Percentiles rank a stretch among this genome's conserved stretches.
phyloP scores from a whole-genome alignment of 2,113 vertebrate species.

The Rhizomys pruinosus region DNA sequence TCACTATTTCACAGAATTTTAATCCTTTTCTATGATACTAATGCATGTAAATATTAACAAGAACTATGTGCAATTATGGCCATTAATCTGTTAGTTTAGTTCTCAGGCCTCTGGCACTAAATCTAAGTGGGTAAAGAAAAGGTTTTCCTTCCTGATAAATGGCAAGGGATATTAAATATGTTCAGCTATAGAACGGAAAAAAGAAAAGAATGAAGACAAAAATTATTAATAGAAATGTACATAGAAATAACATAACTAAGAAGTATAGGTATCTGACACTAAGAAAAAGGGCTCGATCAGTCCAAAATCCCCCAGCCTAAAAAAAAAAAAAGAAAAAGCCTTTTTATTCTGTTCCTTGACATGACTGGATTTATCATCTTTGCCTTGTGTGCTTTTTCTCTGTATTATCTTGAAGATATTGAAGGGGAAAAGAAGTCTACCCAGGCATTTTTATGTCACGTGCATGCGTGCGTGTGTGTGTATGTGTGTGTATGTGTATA shows the following conservation, averaged over 20 bases:
- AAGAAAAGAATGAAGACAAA: neutral
- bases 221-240: too few species aligned
- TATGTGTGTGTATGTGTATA: too few species aligned
- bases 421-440: too few species aligned
- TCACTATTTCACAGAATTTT: neutral
- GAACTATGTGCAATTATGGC: neutral
- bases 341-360: neutral
- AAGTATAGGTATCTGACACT: too few species aligned
- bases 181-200: neutral
- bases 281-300: too few species aligned
- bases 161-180: neutral
- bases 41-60: neutral
- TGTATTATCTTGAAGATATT: neutral
- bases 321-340: too few species aligned
- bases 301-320: too few species aligned
- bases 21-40: neutral
- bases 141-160: neutral
- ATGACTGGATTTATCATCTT: neutral
- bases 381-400: neutral
- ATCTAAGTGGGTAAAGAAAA: neutral
- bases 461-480: too few species aligned
- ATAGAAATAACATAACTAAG: too few species aligned
- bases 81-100: neutral
- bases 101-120: neutral
- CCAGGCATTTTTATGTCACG: too few species aligned